These are phyloP conservation scores for Ophioninae sp. DNA, from an alignment of 2,888 invertebrate genomes.

Conservation along the genomic window DNA sequence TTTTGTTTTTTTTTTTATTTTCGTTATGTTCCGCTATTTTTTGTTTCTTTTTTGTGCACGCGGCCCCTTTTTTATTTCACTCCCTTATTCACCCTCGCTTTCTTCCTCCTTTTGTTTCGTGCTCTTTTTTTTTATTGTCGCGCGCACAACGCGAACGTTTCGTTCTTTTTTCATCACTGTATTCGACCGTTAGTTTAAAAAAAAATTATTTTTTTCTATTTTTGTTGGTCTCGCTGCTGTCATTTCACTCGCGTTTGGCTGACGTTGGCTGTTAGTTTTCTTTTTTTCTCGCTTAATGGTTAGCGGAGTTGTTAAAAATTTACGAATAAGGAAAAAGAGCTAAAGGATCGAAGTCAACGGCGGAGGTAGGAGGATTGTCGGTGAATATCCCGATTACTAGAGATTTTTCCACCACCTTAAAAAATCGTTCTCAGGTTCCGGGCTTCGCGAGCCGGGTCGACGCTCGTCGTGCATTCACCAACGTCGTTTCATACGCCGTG, in stretches of 20 bases:
- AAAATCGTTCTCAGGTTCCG: slow-evolving; percentile 50
- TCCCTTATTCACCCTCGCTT: slow-evolving; percentile 47
- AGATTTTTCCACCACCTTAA: slow-evolving; percentile 52
- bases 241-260: slow-evolving; percentile 12
- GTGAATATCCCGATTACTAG: slow-evolving; percentile 1
- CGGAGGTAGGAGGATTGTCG: not conserved
- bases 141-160: slow-evolving; percentile 12
- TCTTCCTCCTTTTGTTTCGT: slow-evolving; percentile 12
- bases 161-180: slow-evolving; percentile 8
- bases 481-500: slow-evolving; percentile 43
- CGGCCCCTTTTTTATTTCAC: slow-evolving; percentile 3
- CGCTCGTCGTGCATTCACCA: slow-evolving; percentile 27
- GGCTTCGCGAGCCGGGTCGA: not conserved
- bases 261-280: slow-evolving; percentile 28
- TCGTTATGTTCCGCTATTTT: slow-evolving; percentile 6
- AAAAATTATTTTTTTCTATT: not conserved
- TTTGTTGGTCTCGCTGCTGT: slow-evolving; percentile 39
- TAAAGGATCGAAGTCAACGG: not conserved
- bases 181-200: slow-evolving; percentile 15
- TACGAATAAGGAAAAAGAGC: slow-evolving; percentile 33
- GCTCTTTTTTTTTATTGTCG: not conserved
- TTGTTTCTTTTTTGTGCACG: not conserved
- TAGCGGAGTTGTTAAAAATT: slow-evolving; percentile 41
- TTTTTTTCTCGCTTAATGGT: slow-evolving; percentile 24
- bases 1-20: slow-evolving; percentile 10